Percentiles rank a stretch among this genome's conserved stretches.
Evolutionary conservation across 2,113 vertebrate genomes (phyloP).

Genomic region (Callithrix jacchus): DNA sequence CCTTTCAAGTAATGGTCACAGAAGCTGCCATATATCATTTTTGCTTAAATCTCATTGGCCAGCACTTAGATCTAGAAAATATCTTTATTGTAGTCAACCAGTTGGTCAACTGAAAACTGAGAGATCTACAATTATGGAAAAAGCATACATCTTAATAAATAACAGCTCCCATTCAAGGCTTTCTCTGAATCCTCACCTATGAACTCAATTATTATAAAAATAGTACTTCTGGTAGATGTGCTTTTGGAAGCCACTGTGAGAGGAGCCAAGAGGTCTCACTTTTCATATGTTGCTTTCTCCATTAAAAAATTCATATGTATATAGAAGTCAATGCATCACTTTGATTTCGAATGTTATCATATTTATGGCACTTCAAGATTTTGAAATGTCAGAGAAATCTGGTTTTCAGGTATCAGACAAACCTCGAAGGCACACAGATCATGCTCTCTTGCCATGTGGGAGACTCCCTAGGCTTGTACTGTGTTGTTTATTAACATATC

Average conservation of each 20-base stretch:
- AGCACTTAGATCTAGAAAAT: neutral
- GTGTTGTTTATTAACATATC: neutral
- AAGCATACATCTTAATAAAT: neutral
- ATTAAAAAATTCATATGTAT: neutral
- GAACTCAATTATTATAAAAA: neutral
- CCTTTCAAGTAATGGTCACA: neutral
- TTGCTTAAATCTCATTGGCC: neutral
- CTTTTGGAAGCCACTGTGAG: neutral
- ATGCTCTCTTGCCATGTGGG: neutral
- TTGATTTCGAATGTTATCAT: neutral
- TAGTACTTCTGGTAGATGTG: neutral
- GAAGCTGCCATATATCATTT: neutral
- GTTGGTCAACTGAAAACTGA: neutral
- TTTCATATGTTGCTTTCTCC: neutral
- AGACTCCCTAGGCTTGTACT: neutral
- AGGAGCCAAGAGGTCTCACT: neutral
- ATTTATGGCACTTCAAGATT: neutral
- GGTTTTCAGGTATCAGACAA: neutral
- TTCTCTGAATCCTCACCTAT: neutral
- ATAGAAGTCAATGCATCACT: neutral
- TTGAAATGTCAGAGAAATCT: neutral
- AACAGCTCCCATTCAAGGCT: neutral
- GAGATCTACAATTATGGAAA: neutral
- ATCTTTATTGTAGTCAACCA: neutral
- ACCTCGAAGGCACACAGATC: neutral